Base-by-base conservation (phyloP, 1,140 invertebrate genomes). In the Alviniconcha marisindica region DNA sequence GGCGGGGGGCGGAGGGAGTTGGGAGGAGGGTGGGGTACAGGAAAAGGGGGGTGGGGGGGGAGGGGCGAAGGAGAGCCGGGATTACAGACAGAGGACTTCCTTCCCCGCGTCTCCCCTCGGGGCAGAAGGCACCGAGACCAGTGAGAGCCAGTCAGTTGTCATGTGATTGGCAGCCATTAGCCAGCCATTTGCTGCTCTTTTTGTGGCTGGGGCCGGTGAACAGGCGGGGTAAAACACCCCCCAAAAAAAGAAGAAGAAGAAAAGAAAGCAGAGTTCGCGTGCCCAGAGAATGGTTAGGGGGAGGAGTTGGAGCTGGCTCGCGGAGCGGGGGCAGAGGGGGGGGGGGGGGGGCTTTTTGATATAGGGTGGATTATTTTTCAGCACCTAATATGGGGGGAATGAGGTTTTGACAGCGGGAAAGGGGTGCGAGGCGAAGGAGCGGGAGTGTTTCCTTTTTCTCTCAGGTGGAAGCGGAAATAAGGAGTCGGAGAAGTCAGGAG, bases 141-240 rank as follows among this genome's bases (percentile, higher is more conserved):
- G 60, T 10, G n/a, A n/a, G n/a, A n/a, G n/a, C n/a, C n/a, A n/a
- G 66, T 21, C 36, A 4, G 0, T 7, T 38, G 71, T 42, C 28
- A 5, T 12, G 7, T 76, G 73, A 76, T 76, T 76, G 73, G 44
- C 73, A 76, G 73, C 73, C 33, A 54, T 48, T 76, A 76, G 44
- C 73, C 18, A 14, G 40, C 28, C 44, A 76, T 5, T 76, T 76
- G 73, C 33, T 48, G 24, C 3, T 42, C 73, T 76, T 76, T 76
- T 28, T 10, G 73, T 24, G 24, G 73, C 73, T 10, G 14, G 7
- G 44, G 3, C 42, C 14, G 71, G 1, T 15, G 21, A 76, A 5
- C 44, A 71, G 63, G 69, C 69, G 69, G 33, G 2, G 36, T 48
- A 18, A 48, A 10, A 40, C 69, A 3, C n/a, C n/a, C n/a, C n/a